These are phyloP conservation scores for Unio delphinus DNA, from an alignment of 2,888 invertebrate genomes.

Conservation along the genomic window DNA sequence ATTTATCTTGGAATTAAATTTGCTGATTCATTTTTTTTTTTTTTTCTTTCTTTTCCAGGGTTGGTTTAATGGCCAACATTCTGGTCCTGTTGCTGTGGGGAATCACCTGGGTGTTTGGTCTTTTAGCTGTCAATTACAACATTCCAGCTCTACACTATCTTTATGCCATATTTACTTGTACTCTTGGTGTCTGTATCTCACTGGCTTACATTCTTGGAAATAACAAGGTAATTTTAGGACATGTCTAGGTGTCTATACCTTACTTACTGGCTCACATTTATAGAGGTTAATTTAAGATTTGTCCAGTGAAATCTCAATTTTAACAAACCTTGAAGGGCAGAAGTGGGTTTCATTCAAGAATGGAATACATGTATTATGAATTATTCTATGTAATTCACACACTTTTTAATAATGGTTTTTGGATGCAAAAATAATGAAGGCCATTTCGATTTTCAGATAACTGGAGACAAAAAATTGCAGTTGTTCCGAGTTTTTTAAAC, in stretches of 20 bases:
- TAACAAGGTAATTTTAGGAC: constrained; percentile 77
- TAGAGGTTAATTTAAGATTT: not conserved
- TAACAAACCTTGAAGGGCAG: not conserved
- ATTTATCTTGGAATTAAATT: not conserved
- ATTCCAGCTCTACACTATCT: constrained; percentile 82
- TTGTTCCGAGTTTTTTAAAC: no score
- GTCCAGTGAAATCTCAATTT: not conserved
- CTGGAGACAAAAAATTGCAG: no score
- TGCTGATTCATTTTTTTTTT: not conserved
- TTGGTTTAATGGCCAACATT: constrained; percentile 89
- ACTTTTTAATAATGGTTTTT: no score
- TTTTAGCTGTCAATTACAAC: constrained; percentile 83
- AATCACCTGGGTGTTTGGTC: constrained; percentile 88
- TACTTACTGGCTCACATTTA: no score
- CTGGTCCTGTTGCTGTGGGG: constrained; percentile 85
- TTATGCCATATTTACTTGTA: constrained; percentile 83
- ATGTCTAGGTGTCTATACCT: not conserved
- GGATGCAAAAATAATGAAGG: no score
- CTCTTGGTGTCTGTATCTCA: constrained; percentile 87
- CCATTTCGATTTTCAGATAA: no score
- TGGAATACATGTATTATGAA: no score
- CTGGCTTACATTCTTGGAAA: constrained; percentile 91
- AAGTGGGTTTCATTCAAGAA: no score
- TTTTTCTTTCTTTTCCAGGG: constrained; percentile 73
- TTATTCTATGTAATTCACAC: no score